Percentiles rank a stretch among this genome's conserved stretches.
Conservation (phyloP, 2,797 vertebrate species). For the Sardinella longiceps region DNA sequence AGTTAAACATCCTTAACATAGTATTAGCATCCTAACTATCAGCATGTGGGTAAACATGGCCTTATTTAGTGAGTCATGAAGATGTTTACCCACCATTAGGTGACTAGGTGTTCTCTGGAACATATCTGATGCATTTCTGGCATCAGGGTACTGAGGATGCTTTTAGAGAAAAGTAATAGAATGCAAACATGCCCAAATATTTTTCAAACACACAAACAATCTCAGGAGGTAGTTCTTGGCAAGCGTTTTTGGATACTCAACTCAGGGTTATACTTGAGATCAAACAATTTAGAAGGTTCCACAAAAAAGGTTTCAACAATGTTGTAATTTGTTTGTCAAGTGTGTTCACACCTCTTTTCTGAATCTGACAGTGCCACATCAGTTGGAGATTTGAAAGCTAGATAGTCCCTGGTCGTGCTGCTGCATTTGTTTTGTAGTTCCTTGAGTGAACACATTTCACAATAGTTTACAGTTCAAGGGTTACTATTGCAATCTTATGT, state of each 20-base stretch:
- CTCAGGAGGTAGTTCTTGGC: no score
- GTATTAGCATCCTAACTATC: neutral
- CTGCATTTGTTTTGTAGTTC: neutral
- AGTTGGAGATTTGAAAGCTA: neutral
- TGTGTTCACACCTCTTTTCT: no score
- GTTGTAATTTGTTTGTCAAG: no score
- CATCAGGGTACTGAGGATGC: no score
- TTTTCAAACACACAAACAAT: no score
- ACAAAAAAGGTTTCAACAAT: no score
- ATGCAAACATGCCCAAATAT: no score
- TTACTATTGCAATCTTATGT: neutral
- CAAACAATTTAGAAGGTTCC: no score
- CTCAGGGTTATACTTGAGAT: no score
- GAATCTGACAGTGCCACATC: no score
- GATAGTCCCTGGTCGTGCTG: neutral
- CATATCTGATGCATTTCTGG: neutral
- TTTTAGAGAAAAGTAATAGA: no score
- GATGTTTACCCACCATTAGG: neutral
- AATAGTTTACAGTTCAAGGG: neutral
- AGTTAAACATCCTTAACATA: neutral
- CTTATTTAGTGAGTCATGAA: neutral
- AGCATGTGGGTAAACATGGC: neutral
- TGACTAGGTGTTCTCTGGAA: neutral
- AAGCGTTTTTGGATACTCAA: no score
- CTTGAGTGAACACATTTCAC: neutral